A percentile compares a stretch with the other conserved stretches of the same genome.
Evolutionary conservation across 2,888 invertebrate genomes (phyloP).

Genomic region (Harpagoxenus sublaevis): DNA sequence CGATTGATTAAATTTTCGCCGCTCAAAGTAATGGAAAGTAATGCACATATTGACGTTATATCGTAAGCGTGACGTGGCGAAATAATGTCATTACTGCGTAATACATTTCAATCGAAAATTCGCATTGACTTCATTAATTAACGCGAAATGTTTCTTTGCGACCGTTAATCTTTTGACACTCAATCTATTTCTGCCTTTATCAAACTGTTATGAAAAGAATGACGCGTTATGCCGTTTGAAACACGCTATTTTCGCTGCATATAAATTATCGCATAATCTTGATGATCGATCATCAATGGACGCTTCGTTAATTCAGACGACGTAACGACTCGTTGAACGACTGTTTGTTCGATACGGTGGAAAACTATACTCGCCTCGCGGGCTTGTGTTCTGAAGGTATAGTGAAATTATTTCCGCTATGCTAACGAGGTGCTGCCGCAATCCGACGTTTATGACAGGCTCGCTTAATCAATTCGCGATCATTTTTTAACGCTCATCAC

Average conservation of each 20-base stretch:
- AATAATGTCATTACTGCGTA: neutral
- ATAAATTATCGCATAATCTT: neutral
- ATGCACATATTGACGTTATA: neutral
- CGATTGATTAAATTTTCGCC: neutral
- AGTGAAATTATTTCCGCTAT: slow-evolving; percentile 26
- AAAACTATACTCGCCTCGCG: neutral
- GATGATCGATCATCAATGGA: slow-evolving; percentile 16
- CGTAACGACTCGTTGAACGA: slow-evolving; percentile 9
- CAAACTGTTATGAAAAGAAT: neutral
- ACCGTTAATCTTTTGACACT: neutral
- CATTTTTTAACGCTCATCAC: neutral
- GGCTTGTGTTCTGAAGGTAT: neutral
- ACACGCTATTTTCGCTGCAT: neutral
- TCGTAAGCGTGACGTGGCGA: neutral
- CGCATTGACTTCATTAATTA: neutral
- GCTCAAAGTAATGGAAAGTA: neutral
- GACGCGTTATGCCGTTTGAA: neutral
- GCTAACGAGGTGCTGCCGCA: slow-evolving; percentile 13
- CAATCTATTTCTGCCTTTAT: neutral
- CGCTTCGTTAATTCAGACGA: slow-evolving; percentile 12
- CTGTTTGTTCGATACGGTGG: neutral
- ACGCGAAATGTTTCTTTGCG: neutral
- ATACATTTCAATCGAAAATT: neutral
- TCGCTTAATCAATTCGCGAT: slow-evolving; percentile 9
- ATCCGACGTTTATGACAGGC: slow-evolving; percentile 13